Evolutionary conservation across 2,113 vertebrate species (phyloP).

Genomic region (Tricholaema leucomelas): DNA sequence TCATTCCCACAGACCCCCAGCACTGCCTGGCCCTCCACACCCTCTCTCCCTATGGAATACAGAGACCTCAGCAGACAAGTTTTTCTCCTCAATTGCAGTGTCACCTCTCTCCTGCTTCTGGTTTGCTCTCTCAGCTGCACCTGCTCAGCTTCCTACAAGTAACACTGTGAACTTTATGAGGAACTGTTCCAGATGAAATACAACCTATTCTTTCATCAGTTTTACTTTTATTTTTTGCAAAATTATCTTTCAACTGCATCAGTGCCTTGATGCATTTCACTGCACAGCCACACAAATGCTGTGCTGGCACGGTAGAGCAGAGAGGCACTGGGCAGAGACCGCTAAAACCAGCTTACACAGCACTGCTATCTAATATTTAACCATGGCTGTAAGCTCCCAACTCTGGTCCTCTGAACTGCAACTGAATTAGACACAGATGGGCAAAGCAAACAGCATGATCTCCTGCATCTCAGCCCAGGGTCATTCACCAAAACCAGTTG

Average conservation of each 20-base stretch:
- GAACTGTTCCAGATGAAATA: not conserved
- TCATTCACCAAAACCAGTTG: not conserved
- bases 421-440: not conserved
- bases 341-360: not conserved
- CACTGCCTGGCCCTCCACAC: not conserved
- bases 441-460: not conserved
- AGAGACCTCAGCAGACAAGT: not conserved
- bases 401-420: not conserved
- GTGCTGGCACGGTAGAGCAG: not conserved
- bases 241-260: not conserved
- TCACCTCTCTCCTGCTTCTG: not conserved
- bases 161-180: not conserved
- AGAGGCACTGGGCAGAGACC: not conserved
- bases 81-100: not conserved
- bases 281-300: not conserved
- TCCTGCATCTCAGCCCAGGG: not conserved
- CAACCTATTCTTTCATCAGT: not conserved
- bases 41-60: not conserved
- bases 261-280: not conserved
- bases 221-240: not conserved
- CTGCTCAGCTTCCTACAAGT: not conserved
- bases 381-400: not conserved
- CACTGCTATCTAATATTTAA: not conserved
- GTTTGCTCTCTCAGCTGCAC: not conserved
- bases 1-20: not conserved